phyloP scores from a whole-genome alignment of 2,888 invertebrate genomes.

The Hermaeophaga mercurialis region DNA sequence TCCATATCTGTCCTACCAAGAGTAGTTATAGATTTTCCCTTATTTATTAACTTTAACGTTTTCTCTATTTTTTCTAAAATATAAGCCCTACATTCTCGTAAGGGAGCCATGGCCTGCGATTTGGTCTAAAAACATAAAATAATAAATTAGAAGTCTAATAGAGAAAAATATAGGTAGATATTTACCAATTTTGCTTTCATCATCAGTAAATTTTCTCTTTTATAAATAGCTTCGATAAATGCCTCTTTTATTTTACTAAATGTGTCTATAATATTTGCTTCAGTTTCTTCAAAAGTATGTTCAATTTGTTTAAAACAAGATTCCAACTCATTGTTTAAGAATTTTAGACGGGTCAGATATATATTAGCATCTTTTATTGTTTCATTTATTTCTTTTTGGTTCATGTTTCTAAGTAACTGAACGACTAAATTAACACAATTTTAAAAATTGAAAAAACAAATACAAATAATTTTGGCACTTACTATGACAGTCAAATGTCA shows the following conservation, averaged over 20 bases:
- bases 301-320: constrained; percentile 48
- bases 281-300: constrained; percentile 48
- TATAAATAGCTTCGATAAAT: constrained; percentile 43
- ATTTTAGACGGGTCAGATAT: constrained; percentile 46
- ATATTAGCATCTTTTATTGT: constrained; percentile 48
- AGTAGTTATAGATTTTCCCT: constrained; percentile 43
- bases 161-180: constrained; percentile 7
- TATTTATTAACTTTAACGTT: constrained; percentile 51
- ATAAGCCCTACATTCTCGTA: constrained; percentile 55
- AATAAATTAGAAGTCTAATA: background rate
- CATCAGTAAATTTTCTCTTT: constrained; percentile 45
- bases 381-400: constrained; percentile 46
- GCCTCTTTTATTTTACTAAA: constrained; percentile 46
- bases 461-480: constrained; percentile 9
- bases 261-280: constrained; percentile 45
- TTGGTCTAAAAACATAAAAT: constrained; percentile 42
- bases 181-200: constrained; percentile 43
- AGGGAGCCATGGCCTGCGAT: constrained; percentile 53
- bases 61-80: constrained; percentile 53
- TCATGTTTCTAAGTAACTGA: constrained; percentile 30
- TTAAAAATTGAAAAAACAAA: background rate
- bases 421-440: background rate
- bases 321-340: constrained; percentile 45
- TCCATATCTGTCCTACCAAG: constrained; percentile 38
- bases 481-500: too few species aligned